phyloP scores from a whole-genome alignment of 2,797 vertebrate species.

The Cirrhinus molitorella region DNA sequence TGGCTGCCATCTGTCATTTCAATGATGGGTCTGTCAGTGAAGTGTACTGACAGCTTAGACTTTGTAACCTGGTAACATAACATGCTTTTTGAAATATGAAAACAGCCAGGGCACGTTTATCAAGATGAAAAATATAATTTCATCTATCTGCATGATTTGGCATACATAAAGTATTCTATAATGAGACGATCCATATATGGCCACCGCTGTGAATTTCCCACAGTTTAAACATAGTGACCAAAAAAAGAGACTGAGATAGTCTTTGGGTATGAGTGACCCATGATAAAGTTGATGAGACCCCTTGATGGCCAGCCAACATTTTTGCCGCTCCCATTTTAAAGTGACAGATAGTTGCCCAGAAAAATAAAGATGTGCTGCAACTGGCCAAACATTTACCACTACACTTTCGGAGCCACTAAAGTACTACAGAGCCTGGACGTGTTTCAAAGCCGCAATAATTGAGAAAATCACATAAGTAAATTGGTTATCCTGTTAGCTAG shows the following conservation, averaged over 20 bases:
- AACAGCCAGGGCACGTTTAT: not conserved
- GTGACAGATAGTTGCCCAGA: slow-evolving; percentile 36
- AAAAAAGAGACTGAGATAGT: slow-evolving; percentile 44
- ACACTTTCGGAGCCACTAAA: not conserved
- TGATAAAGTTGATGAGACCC: slow-evolving; percentile 48
- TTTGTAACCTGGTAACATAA: slow-evolving; percentile 3
- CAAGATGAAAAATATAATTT: slow-evolving; percentile 1
- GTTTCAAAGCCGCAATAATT: not conserved
- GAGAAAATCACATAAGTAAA: not conserved
- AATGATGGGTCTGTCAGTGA: slow-evolving; percentile 15
- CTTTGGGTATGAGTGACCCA: slow-evolving; percentile 40
- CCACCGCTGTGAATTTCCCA: slow-evolving; percentile 55
- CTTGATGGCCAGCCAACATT: slow-evolving; percentile 18
- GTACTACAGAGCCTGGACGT: not conserved
- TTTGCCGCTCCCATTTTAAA: slow-evolving; percentile 39
- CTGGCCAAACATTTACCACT: not conserved
- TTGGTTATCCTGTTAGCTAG: not conserved
- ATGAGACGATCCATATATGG: slow-evolving; percentile 56
- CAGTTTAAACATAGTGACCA: slow-evolving; percentile 52
- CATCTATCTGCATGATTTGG: slow-evolving; percentile 13
- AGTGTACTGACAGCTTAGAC: slow-evolving; percentile 4
- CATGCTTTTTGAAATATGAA: not conserved
- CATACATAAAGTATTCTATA: slow-evolving; percentile 34
- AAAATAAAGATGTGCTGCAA: not conserved
- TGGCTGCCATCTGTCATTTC: slow-evolving; percentile 30